phyloP scores from a whole-genome alignment of 2,888 invertebrate genomes.

The Tenthredo amoena region DNA sequence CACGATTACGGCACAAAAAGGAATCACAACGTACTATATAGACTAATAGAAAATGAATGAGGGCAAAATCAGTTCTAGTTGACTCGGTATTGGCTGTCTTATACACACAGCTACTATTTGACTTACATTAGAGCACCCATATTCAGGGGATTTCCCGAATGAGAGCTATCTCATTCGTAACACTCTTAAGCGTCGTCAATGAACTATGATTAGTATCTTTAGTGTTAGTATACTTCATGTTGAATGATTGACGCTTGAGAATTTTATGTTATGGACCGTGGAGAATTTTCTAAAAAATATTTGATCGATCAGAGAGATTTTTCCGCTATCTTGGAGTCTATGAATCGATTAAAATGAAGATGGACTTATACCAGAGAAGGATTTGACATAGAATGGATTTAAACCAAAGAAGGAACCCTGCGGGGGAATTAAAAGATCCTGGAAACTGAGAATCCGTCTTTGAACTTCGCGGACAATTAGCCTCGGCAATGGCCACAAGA shows the following conservation, averaged over 20 bases:
- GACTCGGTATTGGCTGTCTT: background rate
- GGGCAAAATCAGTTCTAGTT: conserved; percentile 25
- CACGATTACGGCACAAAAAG: conserved; percentile 45
- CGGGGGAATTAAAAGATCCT: background rate
- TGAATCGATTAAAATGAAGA: background rate
- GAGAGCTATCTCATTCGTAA: background rate
- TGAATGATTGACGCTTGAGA: background rate
- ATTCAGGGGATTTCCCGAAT: background rate
- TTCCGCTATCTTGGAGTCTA: background rate
- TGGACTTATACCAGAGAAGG: background rate
- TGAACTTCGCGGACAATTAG: conserved; percentile 49
- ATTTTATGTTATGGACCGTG: background rate
- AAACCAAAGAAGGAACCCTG: no score
- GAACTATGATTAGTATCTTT: background rate
- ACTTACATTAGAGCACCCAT: background rate
- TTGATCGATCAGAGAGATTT: background rate
- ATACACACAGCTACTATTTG: background rate
- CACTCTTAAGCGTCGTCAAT: background rate
- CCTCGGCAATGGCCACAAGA: conserved; percentile 51
- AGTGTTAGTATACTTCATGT: background rate
- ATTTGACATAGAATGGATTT: no score
- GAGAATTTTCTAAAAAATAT: background rate
- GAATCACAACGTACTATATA: background rate
- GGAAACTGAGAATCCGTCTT: conserved; percentile 18
- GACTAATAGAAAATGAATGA: conserved; percentile 29